Base-by-base conservation (phyloP, 2,888 invertebrate genomes). In the Netelia melanura region DNA sequence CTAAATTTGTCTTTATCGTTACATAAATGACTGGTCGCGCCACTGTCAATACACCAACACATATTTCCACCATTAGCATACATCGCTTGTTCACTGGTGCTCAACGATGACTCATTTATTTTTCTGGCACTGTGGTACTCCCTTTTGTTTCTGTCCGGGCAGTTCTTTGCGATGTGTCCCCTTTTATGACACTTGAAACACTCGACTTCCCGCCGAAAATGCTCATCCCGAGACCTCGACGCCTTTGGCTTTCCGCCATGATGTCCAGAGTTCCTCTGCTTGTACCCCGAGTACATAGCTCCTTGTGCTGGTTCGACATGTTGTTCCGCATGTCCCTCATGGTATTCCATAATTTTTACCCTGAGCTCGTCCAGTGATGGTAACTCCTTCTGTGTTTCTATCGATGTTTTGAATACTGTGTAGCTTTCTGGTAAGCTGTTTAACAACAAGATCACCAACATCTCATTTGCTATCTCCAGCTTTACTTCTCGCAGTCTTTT, bases 401-500 rank as follows among this genome's bases (percentile, higher is more conserved):
- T 75, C 9, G 80, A 56, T 11, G 81, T 76, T 8, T 25, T 62
- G 17, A 76, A 76, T 1, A 81, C 62, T 10, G 10, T 38, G 25
- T 70, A 81, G 2, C 52, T 11, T 11, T 23, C 64, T n/a, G 75
- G 75, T 67, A 81, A 25, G 23, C 75, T 75, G 21, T 80, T 74
- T 25, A 79, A 30, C 8, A 78, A 44, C 52, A 70, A 71, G 0
- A 71, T 71, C 54, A 23, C 77, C 44, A 17, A 30, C 62, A 88
- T 71, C 25, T 84, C 86, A 44, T 64, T 58, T 17, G 56, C 44
- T 10, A 86, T 56, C 5, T 58, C 77, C 30, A 87, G 21, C 1
- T 71, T 74, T 11, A 87, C 79, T 21, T 86, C 86, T 11, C 25
- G 23, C 6, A 86, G 81, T 64, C 81, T 84, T n/a, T 86, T 86